phyloP scores from a whole-genome alignment of 2,888 invertebrate genomes.

The Plagodis pulveraria region DNA sequence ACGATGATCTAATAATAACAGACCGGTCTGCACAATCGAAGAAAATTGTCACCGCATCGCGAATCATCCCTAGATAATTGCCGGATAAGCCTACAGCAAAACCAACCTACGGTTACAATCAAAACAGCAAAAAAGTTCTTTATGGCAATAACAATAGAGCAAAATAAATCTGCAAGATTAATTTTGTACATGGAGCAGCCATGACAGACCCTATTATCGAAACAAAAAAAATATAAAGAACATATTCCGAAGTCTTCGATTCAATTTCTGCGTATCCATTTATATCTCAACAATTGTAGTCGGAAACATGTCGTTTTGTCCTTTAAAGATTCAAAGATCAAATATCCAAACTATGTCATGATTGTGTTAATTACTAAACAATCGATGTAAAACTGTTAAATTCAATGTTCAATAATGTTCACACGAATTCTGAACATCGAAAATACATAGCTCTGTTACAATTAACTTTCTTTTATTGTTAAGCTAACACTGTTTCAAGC shows the following conservation, averaged over 20 bases:
- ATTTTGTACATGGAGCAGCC: constrained; percentile 26
- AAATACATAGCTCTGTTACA: constrained; percentile 21
- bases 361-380: constrained; percentile 39
- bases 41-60: constrained; percentile 67
- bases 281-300: constrained; percentile 55
- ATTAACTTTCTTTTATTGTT: constrained; percentile 23
- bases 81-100: constrained; percentile 54
- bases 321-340: constrained; percentile 37
- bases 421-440: constrained; percentile 28
- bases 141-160: constrained; percentile 29
- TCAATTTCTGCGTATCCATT: constrained; percentile 69
- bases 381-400: constrained; percentile 34
- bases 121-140: constrained; percentile 35
- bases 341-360: constrained; percentile 16
- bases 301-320: constrained; percentile 48
- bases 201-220: constrained; percentile 48
- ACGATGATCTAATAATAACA: constrained; percentile 43
- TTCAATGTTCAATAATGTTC: constrained; percentile 31
- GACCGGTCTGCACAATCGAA: constrained; percentile 52
- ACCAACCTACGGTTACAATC: constrained; percentile 34
- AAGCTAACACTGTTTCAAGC: constrained; percentile 18
- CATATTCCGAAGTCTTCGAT: constrained; percentile 42
- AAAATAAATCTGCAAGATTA: constrained; percentile 7
- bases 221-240: constrained; percentile 53
- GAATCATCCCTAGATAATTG: constrained; percentile 69